Conservation (phyloP, 2,113 vertebrate genomes). For the Centrocercus urophasianus region DNA sequence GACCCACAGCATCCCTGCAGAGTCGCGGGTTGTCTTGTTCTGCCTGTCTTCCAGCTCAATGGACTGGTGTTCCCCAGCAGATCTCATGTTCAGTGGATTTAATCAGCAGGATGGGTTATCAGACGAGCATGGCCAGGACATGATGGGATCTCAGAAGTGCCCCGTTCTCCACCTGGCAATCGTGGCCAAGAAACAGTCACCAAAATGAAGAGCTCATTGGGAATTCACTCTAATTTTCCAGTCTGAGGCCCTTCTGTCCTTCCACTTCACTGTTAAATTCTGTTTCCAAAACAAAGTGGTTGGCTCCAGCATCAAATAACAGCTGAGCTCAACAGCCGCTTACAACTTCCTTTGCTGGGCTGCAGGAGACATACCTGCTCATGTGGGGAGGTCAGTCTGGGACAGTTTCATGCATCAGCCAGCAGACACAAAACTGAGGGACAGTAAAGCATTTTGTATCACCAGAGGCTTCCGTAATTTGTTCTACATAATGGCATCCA, state of each 20-base stretch:
- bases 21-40: background rate
- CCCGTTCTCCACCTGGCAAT: fast-evolving
- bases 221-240: background rate
- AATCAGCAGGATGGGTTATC: background rate
- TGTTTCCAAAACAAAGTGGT: fast-evolving
- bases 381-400: background rate
- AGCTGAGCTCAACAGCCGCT: background rate
- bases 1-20: fast-evolving
- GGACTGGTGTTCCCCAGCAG: fast-evolving
- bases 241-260: background rate
- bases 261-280: background rate
- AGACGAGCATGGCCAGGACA: background rate
- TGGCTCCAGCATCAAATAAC: background rate
- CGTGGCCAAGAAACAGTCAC: background rate
- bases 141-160: fast-evolving
- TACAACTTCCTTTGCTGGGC: background rate
- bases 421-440: background rate
- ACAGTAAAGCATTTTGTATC: background rate
- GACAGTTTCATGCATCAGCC: background rate
- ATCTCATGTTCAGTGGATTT: background rate
- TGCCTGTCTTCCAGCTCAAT: fast-evolving
- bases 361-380: fast-evolving
- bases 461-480: background rate
- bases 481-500: background rate
- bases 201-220: background rate